Base-by-base conservation (phyloP, 2,797 vertebrate genomes). In the Zenarchopterus dispar region DNA sequence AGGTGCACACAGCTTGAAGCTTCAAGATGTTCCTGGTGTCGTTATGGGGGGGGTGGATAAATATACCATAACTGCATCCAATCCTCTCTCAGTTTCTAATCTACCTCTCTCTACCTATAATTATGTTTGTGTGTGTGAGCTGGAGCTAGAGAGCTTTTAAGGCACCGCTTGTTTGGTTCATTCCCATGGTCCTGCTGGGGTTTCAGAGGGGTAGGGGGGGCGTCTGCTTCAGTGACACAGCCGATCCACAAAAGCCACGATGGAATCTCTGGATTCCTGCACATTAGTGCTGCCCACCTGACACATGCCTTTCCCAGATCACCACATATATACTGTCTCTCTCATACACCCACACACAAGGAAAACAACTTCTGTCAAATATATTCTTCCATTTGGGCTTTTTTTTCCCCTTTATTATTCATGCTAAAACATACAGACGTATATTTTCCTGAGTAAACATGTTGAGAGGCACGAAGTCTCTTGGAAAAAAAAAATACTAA, bases 241-340 rank as follows among this genome's bases (percentile, higher is more conserved):
- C 67, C 78, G 44, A 81, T 87, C 82, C 77, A 91, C 90, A 93
- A 92, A 28, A 93, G 91, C 89, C 87, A 88, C 86, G 81, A 82
- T 91, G 90, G 91, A 91, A 92, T 93, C 92, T 91, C 75, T 87
- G 89, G 87, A 93, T 94, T 93, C 92, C 91, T 86, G 78, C 88
- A 90, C 87, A 93, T 94, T 93, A 94, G 91, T 93, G 91, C 92
- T 89, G 91, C 91, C 88, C 83, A 91, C 88, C 88, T 91, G 88
- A 88, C 84, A 74, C 79, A 62, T 62, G 76, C 77, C 72, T 85
- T 91, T 89, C 89, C 85, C 89, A 90, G 81, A 86, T 85, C 82
- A 67, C 66, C 75, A 72, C 78, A 76, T 13, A 39, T 39, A 39
- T 39, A 39, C 36, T 39, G 11, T 15, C 36, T 15, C 36, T 39